These are phyloP conservation scores for Nothocercus nigrocapillus DNA, from an alignment of 2,113 vertebrate species.

Conservation along the genomic window DNA sequence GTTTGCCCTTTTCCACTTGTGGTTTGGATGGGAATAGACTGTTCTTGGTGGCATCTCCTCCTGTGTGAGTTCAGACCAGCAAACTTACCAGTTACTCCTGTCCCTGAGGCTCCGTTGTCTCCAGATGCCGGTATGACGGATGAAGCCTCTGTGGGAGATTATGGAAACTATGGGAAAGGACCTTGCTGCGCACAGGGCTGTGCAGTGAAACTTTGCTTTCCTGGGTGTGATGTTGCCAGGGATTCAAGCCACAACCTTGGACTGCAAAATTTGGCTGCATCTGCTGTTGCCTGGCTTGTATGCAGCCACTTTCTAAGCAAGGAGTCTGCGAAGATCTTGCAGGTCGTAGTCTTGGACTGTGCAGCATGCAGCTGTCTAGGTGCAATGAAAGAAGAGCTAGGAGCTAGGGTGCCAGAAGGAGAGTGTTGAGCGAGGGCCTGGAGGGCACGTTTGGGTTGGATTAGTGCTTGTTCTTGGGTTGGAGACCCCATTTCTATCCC, in stretches of 20 bases:
- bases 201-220: background rate
- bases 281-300: background rate
- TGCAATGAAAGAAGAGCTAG: background rate
- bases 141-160: background rate
- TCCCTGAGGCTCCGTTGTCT: background rate
- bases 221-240: background rate
- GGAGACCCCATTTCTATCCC: background rate
- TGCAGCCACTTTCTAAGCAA: background rate
- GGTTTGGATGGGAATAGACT: background rate
- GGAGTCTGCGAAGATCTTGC: background rate
- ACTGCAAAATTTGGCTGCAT: background rate
- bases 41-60: background rate
- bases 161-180: conserved; percentile 5
- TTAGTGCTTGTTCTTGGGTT: background rate
- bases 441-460: background rate
- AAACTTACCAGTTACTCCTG: background rate
- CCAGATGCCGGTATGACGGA: background rate
- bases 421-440: background rate
- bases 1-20: background rate
- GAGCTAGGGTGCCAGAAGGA: background rate
- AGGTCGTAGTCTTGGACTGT: background rate
- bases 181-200: background rate
- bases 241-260: background rate
- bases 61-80: background rate
- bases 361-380: accelerated